phyloP scores from a whole-genome alignment of 2,797 vertebrate genomes.

The Protosalanx chinensis region DNA sequence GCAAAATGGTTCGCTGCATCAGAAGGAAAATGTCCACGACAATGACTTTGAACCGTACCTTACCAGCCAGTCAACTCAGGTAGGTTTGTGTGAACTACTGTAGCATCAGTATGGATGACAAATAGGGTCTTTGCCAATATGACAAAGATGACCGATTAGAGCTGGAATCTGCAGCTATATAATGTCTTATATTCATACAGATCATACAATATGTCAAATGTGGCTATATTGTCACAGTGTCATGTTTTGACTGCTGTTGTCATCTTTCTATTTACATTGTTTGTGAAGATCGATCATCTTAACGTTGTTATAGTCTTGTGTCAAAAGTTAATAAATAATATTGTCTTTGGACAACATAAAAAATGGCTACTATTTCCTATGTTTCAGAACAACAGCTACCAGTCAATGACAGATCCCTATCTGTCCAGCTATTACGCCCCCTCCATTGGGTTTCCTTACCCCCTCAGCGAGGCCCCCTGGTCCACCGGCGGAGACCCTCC shows the following conservation, averaged over 20 bases:
- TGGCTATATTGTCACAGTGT: too few species aligned
- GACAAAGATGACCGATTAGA: background rate
- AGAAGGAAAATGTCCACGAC: constrained; percentile 96
- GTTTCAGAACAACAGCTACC: constrained; percentile 94
- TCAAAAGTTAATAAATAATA: background rate
- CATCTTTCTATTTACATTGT: too few species aligned
- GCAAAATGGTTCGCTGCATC: constrained; percentile 97
- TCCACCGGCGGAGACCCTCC: constrained; percentile 97
- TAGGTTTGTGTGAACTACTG: constrained; percentile 60
- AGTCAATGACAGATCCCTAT: constrained; percentile 98
- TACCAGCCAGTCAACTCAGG: constrained; percentile 95
- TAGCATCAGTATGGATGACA: background rate
- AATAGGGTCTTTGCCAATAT: background rate
- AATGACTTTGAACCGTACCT: constrained; percentile 97
- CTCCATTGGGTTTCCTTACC: constrained; percentile 95
- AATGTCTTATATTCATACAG: too few species aligned
- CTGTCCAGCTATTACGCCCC: constrained; percentile 97
- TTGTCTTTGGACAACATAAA: background rate
- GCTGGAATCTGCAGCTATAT: too few species aligned
- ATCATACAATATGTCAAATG: too few species aligned
- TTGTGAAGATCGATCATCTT: too few species aligned
- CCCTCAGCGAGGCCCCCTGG: constrained; percentile 97
- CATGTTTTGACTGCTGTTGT: too few species aligned
- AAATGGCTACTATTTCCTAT: background rate
- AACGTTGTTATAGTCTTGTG: too few species aligned